Evolutionary conservation across 2,113 vertebrate genomes (phyloP), one percentile per base, ranked within the genome.

Genomic region (Strigops habroptila): DNA sequence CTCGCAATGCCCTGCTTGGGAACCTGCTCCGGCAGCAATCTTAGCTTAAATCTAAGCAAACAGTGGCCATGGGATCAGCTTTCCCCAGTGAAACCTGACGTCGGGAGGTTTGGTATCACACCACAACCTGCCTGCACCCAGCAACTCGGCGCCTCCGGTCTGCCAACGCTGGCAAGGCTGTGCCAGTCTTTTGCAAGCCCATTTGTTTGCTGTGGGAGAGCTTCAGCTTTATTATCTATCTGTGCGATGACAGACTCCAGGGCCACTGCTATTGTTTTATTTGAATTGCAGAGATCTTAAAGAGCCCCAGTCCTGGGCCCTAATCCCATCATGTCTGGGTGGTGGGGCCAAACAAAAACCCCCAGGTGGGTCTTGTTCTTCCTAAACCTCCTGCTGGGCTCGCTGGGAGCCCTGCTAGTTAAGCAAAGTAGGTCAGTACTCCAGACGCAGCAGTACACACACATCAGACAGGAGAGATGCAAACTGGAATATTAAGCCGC

Each of bases 311-410:
- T 27, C 27, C 41, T 5, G 11, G 57, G 37, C 76, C 18, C 31
- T 15, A n/a, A 52, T 74, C 71, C 77, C 13, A 25, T 28, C 1
- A 0, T 9, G 18, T 31, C 51, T 37, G 55, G 16, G 48, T n/a
- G 55, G 25, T 31, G 48, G 22, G 53, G 18, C 30, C 73, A 49
- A 93, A 83, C 52, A 49, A 44, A 55, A 91, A 74, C 78, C 48
- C 77, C 62, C 88, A 96, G 80, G 65, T 91, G 57, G 28, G 28
- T 57, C 86, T 84, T 91, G 69, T 49, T 94, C 80, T 69, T 91
- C 73, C 35, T 9, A 44, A 64, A n/a, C 9, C 67, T 82, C 90
- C 63, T 24, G 84, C 55, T 8, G 41, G 74, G 74, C 67, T 76
- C 57, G 31, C 41, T 12, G 12, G 67, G 39, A 86, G 46, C 5